Percentiles rank a stretch among this genome's conserved stretches.
Evolutionary conservation across 1,140 invertebrate species (phyloP).

Genomic region (Drosophila bocki): DNA sequence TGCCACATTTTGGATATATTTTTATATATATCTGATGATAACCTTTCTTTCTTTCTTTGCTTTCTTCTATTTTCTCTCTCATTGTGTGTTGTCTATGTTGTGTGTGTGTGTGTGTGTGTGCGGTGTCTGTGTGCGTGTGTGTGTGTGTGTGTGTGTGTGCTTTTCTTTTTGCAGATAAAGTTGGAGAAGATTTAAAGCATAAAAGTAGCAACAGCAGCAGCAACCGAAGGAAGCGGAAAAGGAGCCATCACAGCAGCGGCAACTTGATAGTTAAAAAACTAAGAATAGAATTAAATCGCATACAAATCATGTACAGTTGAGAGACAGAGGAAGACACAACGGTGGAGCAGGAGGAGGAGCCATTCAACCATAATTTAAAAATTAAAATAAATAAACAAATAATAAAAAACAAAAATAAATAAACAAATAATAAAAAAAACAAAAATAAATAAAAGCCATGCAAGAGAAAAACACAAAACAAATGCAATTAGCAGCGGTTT

Average conservation of each 20-base stretch:
- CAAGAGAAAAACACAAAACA: conserved; percentile 34
- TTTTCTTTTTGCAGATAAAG: conserved; percentile 33
- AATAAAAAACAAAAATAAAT: conserved; percentile 38
- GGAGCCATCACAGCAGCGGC: conserved; percentile 23
- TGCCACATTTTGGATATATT: conserved; percentile 15
- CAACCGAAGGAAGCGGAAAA: not conserved
- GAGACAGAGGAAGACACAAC: not conserved
- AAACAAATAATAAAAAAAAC: too few species aligned
- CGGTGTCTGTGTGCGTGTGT: not conserved
- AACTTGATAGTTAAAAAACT: conserved; percentile 67
- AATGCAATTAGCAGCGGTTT: conserved; percentile 72
- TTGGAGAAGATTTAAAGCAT: conserved; percentile 13
- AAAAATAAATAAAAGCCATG: conserved; percentile 59
- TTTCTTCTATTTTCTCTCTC: conserved; percentile 36
- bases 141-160: conserved; percentile 26
- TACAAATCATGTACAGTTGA: conserved; percentile 71
- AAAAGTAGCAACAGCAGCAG: conserved; percentile 7
- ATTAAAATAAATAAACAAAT: not conserved
- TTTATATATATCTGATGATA: conserved; percentile 34
- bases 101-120: conserved; percentile 1
- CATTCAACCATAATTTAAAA: conserved; percentile 19
- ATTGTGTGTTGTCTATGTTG: not conserved
- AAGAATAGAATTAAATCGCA: conserved; percentile 69
- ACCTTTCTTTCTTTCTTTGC: conserved; percentile 42
- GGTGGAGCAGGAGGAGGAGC: conserved; percentile 12